A percentile compares a stretch with the other conserved stretches of the same genome.
Conservation (phyloP, 2,113 vertebrate species). For the Solenodon paradoxus region DNA sequence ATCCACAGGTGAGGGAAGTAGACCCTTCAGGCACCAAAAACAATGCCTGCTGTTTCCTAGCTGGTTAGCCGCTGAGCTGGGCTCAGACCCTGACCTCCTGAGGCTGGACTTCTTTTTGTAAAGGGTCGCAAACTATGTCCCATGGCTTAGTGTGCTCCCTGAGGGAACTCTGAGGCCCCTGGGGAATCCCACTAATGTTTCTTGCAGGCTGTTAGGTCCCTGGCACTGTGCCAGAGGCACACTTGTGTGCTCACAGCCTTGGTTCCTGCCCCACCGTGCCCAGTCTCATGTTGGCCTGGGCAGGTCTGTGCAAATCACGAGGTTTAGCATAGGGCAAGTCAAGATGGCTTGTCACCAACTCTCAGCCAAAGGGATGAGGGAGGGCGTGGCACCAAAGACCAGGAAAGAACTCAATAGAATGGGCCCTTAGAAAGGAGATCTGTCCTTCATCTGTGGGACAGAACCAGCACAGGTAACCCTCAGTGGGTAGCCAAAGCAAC, state of each 20-base stretch:
- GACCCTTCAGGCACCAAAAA: not conserved
- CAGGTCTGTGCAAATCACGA: too few relatives aligned
- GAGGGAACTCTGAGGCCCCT: not conserved
- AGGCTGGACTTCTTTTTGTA: not conserved
- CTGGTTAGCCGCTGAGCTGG: not conserved
- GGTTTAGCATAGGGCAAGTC: too few relatives aligned
- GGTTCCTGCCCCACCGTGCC: not conserved
- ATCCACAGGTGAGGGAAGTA: not conserved
- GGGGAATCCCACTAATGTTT: not conserved
- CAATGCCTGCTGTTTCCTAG: too few relatives aligned
- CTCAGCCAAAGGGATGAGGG: not conserved
- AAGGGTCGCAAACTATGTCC: not conserved
- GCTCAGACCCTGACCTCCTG: not conserved
- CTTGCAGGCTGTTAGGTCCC: accelerated
- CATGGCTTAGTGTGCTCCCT: not conserved
- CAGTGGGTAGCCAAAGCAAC: not conserved
- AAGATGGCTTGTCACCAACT: not conserved
- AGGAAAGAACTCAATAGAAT: not conserved
- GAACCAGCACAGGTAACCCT: not conserved
- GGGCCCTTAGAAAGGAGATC: not conserved
- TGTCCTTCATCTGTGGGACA: not conserved
- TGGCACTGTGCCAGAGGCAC: not conserved
- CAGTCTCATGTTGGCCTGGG: not conserved
- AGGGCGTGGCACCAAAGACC: not conserved
- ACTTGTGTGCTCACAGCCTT: not conserved